These are phyloP conservation scores for Agriopis aurantiaria DNA, from an alignment of 2,888 invertebrate species.

Conservation along the genomic window DNA sequence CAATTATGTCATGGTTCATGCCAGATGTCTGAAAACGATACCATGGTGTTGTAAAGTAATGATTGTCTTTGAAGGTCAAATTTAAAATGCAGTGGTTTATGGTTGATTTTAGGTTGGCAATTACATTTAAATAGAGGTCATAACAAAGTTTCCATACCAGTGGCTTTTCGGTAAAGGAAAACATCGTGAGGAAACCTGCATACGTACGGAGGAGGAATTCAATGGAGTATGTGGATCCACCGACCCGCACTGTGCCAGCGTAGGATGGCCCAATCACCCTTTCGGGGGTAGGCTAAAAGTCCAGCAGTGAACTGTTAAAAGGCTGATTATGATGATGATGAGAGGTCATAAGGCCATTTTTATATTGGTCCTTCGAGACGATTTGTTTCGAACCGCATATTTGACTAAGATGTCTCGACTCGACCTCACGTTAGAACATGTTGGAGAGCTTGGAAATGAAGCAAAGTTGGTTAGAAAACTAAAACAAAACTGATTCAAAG, in stretches of 20 bases:
- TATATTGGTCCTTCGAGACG: background rate
- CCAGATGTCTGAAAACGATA: slow-evolving; percentile 33
- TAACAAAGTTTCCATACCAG: too few species aligned
- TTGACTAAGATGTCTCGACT: background rate
- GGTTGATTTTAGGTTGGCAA: background rate
- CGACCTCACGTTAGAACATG: background rate
- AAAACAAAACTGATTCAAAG: slow-evolving; percentile 17
- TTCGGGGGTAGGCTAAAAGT: too few species aligned
- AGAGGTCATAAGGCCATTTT: background rate
- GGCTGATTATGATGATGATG: too few species aligned
- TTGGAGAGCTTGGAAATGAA: slow-evolving; percentile 1
- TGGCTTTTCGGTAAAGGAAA: too few species aligned
- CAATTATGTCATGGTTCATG: slow-evolving; percentile 30
- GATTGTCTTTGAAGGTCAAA: slow-evolving; percentile 15
- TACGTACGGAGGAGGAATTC: too few species aligned
- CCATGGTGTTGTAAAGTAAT: slow-evolving; percentile 17
- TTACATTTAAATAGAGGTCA: background rate
- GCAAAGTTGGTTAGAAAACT: background rate
- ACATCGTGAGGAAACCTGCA: too few species aligned
- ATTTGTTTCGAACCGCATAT: background rate
- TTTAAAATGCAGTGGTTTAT: slow-evolving; percentile 7
- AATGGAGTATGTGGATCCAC: too few species aligned
- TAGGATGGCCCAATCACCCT: too few species aligned
- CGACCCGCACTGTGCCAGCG: too few species aligned
- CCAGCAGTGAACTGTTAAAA: too few species aligned